Conservation (phyloP, 2,888 invertebrate species). For the Ectropis crepuscularia region DNA sequence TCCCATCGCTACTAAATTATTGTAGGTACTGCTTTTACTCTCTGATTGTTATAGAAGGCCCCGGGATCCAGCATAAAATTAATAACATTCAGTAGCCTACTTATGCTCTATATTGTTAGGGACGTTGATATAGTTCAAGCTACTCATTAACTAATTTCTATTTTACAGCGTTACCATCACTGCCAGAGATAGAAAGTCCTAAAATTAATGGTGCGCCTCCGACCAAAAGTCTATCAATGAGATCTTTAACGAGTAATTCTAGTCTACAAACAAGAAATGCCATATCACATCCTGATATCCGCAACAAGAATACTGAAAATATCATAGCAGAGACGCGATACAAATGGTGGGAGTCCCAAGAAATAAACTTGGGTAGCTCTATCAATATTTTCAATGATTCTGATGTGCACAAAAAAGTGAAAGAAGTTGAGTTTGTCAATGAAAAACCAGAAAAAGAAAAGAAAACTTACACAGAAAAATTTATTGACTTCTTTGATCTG, state of each 20-base stretch:
- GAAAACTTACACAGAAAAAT: slow-evolving; percentile 54
- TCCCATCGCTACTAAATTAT: too few relatives aligned
- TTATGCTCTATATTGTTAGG: too few relatives aligned
- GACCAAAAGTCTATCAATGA: slow-evolving; percentile 71
- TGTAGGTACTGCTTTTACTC: too few relatives aligned
- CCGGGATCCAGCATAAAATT: too few relatives aligned
- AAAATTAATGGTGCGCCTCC: slow-evolving; percentile 52
- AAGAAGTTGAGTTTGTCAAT: slow-evolving; percentile 46
- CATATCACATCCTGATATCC: slow-evolving; percentile 74
- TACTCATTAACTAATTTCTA: slow-evolving; percentile 4
- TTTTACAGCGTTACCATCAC: slow-evolving; percentile 58
- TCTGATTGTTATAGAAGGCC: too few relatives aligned
- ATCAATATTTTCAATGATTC: slow-evolving; percentile 83
- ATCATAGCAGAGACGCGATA: slow-evolving; percentile 63
- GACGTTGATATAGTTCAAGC: neutral
- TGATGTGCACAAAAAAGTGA: slow-evolving; percentile 52
- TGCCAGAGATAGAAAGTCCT: slow-evolving; percentile 52
- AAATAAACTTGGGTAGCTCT: slow-evolving; percentile 86
- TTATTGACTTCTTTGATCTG: slow-evolving; percentile 86
- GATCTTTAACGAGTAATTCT: slow-evolving; percentile 62
- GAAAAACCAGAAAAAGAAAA: slow-evolving; percentile 43
- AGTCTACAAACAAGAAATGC: slow-evolving; percentile 70
- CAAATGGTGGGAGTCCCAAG: slow-evolving; percentile 85
- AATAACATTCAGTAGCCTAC: too few relatives aligned
- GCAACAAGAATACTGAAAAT: slow-evolving; percentile 57